These are phyloP conservation scores for Drosophila multiciliata DNA, from an alignment of 2,888 invertebrate species.

Conservation along the genomic window DNA sequence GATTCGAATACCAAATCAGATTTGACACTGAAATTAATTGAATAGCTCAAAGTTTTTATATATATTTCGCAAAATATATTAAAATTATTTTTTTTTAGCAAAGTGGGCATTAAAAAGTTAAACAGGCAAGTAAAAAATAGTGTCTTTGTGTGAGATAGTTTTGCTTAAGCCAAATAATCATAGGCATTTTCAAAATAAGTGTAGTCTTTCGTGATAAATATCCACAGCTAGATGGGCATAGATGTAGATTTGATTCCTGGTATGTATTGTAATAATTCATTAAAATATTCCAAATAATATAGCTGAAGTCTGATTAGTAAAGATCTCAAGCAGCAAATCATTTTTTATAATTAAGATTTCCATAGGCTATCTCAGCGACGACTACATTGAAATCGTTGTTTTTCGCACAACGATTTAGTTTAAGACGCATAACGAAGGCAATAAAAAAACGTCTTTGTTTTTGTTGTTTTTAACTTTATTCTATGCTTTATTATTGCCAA, in stretches of 20 bases:
- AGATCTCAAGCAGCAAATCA: not conserved
- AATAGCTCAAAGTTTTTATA: not conserved
- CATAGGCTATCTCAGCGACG: not conserved
- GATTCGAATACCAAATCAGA: not conserved
- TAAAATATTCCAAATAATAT: not conserved
- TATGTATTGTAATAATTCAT: not conserved
- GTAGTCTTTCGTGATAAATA: not conserved
- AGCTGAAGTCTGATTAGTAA: not conserved
- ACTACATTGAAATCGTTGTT: not conserved
- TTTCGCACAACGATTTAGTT: not conserved
- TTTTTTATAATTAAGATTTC: not conserved
- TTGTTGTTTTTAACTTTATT: constrained; percentile 32
- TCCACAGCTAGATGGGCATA: not conserved
- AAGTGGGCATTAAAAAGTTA: too few species aligned
- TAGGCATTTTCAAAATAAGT: not conserved
- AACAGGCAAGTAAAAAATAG: too few species aligned
- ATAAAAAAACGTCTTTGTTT: constrained; percentile 8
- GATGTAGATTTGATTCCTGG: not conserved
- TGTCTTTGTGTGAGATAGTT: not conserved
- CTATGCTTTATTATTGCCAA: constrained; percentile 75
- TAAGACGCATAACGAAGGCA: not conserved
- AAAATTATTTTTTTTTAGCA: too few species aligned
- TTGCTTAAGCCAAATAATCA: not conserved
- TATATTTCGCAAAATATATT: not conserved
- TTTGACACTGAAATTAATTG: not conserved